Conservation (phyloP, 2,797 vertebrate genomes). For the Takifugu rubripes region DNA sequence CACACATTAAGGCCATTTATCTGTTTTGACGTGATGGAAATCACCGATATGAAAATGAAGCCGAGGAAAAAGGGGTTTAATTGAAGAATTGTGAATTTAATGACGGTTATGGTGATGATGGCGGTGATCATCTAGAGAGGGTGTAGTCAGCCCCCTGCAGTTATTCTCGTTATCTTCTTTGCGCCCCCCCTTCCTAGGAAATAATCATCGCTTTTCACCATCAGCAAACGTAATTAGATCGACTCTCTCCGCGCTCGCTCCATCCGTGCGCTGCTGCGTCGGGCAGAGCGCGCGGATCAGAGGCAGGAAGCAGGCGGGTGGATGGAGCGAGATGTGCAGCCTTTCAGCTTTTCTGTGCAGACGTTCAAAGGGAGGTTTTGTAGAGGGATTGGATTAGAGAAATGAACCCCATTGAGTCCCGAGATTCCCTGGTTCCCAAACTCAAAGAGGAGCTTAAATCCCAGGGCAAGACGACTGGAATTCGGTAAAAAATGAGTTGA, state of each 20-base stretch:
- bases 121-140: conserved; percentile 21
- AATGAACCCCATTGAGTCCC: conserved; percentile 68
- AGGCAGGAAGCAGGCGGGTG: conserved; percentile 34
- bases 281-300: conserved; percentile 59
- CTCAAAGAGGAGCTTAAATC: conserved; percentile 66
- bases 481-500: conserved; percentile 61
- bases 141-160: conserved; percentile 29
- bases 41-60: conserved; percentile 17
- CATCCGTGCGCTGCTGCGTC: conserved; percentile 16
- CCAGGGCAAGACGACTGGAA: conserved; percentile 43
- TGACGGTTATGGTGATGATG: conserved; percentile 20
- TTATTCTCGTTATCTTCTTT: conserved; percentile 48
- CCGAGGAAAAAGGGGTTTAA: conserved; percentile 11
- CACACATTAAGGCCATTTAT: not conserved
- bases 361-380: conserved; percentile 69
- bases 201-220: conserved; percentile 63
- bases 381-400: conserved; percentile 72
- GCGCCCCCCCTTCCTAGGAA: conserved; percentile 39
- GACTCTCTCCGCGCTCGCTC: conserved; percentile 30
- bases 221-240: conserved; percentile 70
- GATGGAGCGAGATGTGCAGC: conserved; percentile 45
- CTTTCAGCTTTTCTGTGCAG: conserved; percentile 54
- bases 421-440: conserved; percentile 55
- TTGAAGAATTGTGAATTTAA: conserved; percentile 34
- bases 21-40: conserved; percentile 1